Evolutionary conservation across 2,113 vertebrate species (phyloP), one percentile per base, ranked within the genome.

Genomic region (Stercorarius parasiticus): DNA sequence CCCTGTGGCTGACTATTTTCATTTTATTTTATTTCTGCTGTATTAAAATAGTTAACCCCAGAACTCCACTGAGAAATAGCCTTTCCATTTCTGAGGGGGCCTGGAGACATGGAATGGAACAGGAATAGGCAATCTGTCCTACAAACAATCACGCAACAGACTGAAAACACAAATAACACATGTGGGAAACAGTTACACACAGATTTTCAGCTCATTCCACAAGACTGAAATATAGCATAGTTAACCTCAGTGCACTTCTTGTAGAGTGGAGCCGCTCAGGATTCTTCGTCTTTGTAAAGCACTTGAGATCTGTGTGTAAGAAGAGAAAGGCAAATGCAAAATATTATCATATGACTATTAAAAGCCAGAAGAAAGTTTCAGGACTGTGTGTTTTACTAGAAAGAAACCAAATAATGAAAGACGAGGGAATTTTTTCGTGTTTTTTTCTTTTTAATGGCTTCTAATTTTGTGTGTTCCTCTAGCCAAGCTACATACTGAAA

Each of bases 21-120:
- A 23, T 85, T 92, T 86, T 40, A 34, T 62, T 90, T 84, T 86
- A 86, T 88, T 93, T 94, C 36, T 91, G 4, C 34, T 80, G 18
- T 49, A 62, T 72, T 59, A 74, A 96, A 91, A 61, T 50, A 74
- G 21, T 80, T 83, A 86, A 74, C 32, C 56, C 15, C 9, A 85
- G 30, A 88, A 80, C 12, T 69, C 82, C 61, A 45, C n/a, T 77
- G 82, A 94, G 89, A 96, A 95, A 93, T 30, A 69, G 3, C 22
- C 12, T 88, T 93, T 94, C 42, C n/a, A 32, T 94, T 91, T 89
- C 91, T 77, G n/a, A 77, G 32, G 26, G 81, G 26, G 61, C 45
- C 65, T 79, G 49, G 79, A 55, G 65, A 90, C n/a, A 59, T 49
- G 42, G 45, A 91, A 27, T n/a, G 56, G 15, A 88, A 84, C 21